Conservation (phyloP, 2,797 vertebrate species). For the Phalanger gymnotis region DNA sequence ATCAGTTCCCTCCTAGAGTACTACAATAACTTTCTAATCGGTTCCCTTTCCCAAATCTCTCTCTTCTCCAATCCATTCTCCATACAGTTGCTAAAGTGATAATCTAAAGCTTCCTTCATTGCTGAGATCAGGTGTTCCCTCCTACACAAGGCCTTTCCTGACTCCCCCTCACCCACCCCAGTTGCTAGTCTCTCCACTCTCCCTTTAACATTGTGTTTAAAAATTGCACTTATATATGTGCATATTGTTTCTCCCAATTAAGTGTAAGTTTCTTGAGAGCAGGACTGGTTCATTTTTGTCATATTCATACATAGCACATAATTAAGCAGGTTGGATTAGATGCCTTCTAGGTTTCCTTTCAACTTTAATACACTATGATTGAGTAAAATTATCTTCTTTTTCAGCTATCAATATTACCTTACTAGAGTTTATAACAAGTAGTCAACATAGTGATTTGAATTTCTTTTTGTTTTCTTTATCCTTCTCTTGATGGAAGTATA, state of each 20-base stretch:
- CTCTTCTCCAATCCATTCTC: no score
- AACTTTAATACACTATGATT: slow-evolving; percentile 26
- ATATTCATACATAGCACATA: background rate
- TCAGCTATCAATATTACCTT: slow-evolving; percentile 26
- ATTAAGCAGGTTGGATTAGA: background rate
- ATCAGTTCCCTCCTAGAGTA: no score
- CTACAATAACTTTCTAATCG: no score
- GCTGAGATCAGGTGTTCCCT: background rate
- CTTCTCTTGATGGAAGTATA: background rate
- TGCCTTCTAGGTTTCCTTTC: background rate
- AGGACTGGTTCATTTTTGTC: background rate
- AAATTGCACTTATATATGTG: background rate
- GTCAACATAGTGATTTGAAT: background rate
- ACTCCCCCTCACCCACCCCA: background rate
- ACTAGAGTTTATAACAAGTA: slow-evolving; percentile 13
- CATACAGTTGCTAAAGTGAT: no score
- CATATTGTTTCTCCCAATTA: background rate
- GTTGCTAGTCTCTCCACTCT: background rate
- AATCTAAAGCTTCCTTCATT: background rate
- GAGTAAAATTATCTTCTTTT: slow-evolving; percentile 25
- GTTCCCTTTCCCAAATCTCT: no score
- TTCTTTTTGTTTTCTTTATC: background rate
- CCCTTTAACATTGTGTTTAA: background rate
- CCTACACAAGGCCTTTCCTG: background rate
- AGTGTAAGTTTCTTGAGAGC: background rate